Percentiles rank a stretch among this genome's conserved stretches.
Evolutionary conservation across 1,140 invertebrate genomes (phyloP).

Genomic region (Saxidomus purpurata): DNA sequence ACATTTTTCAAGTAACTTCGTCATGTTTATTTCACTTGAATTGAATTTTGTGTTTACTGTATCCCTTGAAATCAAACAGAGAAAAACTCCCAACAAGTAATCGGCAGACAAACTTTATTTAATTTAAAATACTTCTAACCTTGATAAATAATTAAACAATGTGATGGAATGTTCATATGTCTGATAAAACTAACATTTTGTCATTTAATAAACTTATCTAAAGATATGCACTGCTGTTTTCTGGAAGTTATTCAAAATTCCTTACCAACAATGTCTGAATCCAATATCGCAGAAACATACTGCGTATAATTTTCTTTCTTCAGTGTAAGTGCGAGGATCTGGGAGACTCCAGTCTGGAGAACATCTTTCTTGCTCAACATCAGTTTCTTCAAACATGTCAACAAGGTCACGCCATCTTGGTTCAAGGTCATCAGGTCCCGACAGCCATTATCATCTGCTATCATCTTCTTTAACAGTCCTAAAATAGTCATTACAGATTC

Average conservation of each 20-base stretch:
- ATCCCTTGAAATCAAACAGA: too few species aligned
- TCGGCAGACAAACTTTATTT: too few species aligned
- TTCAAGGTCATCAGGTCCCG: conserved; percentile 21
- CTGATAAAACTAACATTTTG: background rate
- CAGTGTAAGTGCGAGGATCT: conserved; percentile 16
- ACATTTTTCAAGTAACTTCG: too few species aligned
- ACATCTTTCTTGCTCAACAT: conserved; percentile 50
- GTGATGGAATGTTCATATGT: background rate
- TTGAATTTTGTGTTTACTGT: too few species aligned
- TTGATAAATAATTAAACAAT: background rate
- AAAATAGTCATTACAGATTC: too few species aligned
- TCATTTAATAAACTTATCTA: too few species aligned
- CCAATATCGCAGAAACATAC: conserved; percentile 24
- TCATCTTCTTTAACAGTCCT: conserved; percentile 59
- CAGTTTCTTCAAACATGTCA: conserved; percentile 48
- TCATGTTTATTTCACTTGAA: too few species aligned
- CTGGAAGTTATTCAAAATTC: background rate
- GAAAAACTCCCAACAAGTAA: too few species aligned
- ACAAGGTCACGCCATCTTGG: background rate
- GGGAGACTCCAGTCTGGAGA: conserved; percentile 37
- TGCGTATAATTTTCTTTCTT: background rate
- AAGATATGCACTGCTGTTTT: too few species aligned
- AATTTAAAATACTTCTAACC: background rate
- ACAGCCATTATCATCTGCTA: background rate
- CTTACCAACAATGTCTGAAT: conserved; percentile 58